phyloP scores from a whole-genome alignment of 1,140 invertebrate species.

The Drusus annulatus region DNA sequence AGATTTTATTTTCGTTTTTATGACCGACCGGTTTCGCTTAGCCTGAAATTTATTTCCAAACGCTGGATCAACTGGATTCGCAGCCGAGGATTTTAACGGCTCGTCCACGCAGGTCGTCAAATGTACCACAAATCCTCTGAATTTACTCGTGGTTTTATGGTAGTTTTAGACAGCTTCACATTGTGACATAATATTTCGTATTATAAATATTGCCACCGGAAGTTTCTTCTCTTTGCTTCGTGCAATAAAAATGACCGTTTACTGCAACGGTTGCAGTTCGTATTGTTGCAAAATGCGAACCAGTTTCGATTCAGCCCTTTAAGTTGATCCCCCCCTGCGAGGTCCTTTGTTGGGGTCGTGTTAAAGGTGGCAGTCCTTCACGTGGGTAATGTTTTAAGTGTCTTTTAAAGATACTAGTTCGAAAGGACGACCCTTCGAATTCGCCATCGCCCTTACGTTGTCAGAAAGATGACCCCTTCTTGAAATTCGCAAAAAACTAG shows the following conservation, averaged over 20 bases:
- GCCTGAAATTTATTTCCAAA: too few species aligned
- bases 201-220: too few species aligned
- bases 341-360: constrained; percentile 2
- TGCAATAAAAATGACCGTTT: neutral
- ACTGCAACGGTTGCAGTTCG: constrained; percentile 14
- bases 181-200: too few species aligned
- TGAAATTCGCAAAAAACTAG: neutral
- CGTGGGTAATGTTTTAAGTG: constrained; percentile 3
- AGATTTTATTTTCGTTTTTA: too few species aligned
- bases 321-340: neutral
- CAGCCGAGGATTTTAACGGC: too few species aligned
- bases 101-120: too few species aligned
- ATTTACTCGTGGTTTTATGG: too few species aligned
- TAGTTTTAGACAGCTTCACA: too few species aligned
- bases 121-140: too few species aligned
- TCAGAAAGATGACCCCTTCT: constrained; percentile 46
- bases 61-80: too few species aligned
- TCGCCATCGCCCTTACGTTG: constrained; percentile 36
- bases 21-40: too few species aligned
- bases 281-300: constrained; percentile 23
- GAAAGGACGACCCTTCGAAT: constrained; percentile 52
- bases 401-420: neutral
- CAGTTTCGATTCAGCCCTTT: neutral
- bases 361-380: neutral
- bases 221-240: too few species aligned